A percentile compares a stretch with the other conserved stretches of the same genome.
phyloP scores from a whole-genome alignment of 2,113 vertebrate genomes.

The Aix galericulata region DNA sequence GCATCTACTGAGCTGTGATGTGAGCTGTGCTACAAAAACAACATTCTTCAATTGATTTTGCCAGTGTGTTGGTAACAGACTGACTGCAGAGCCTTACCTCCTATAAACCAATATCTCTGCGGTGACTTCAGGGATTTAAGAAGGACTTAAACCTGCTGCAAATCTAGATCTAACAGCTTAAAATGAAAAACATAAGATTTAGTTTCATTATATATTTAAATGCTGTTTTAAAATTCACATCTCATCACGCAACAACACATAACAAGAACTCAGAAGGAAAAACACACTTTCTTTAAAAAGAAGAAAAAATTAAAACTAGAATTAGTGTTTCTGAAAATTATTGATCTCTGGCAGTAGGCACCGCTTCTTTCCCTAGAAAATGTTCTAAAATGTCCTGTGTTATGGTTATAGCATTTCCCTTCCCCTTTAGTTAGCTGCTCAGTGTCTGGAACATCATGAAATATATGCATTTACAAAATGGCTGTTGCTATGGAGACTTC shows the following conservation, averaged over 20 bases:
- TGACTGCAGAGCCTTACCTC: neutral
- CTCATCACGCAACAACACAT: neutral
- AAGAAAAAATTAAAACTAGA: neutral
- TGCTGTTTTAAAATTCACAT: neutral
- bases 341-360: neutral
- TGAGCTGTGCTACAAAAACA: neutral
- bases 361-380: neutral
- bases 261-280: neutral
- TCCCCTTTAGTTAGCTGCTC: neutral
- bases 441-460: neutral
- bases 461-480: neutral
- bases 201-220: neutral
- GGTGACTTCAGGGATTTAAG: neutral
- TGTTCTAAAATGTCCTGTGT: neutral
- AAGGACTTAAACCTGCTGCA: neutral
- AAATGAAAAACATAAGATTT: neutral
- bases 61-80: neutral
- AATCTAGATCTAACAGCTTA: neutral
- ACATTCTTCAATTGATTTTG: neutral
- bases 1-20: neutral
- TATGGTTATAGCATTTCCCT: neutral
- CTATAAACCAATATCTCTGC: neutral
- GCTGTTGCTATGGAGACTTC: conserved; percentile 37
- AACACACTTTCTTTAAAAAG: neutral
- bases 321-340: neutral